These are phyloP conservation scores for Passer montanus DNA, from an alignment of 2,113 vertebrate genomes.

Conservation along the genomic window DNA sequence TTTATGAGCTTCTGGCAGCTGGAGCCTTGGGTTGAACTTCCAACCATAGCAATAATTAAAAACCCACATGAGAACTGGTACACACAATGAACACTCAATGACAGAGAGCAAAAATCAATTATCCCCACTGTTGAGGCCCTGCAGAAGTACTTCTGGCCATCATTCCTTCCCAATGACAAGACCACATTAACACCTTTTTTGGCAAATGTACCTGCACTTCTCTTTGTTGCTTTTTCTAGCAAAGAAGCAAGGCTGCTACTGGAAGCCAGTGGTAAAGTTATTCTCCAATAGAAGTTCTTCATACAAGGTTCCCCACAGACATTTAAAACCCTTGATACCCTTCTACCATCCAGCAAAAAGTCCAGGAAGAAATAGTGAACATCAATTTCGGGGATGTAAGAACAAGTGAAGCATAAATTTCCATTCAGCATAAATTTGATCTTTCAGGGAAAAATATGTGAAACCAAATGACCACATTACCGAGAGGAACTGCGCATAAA, in stretches of 20 bases:
- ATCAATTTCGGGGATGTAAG: neutral
- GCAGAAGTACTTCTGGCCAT: neutral
- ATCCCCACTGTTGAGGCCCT: neutral
- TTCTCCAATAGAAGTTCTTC: neutral
- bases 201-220: neutral
- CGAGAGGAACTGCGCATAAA: neutral
- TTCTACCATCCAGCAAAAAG: neutral
- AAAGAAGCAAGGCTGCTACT: neutral
- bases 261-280: neutral
- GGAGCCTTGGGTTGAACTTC: neutral
- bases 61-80: neutral
- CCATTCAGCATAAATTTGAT: neutral
- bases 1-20: neutral
- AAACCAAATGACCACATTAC: neutral
- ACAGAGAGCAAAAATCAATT: neutral
- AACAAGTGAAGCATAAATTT: neutral
- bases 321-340: neutral
- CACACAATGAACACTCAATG: neutral
- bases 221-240: neutral
- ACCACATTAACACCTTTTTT: accelerated
- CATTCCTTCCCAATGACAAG: neutral
- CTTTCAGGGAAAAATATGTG: neutral
- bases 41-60: neutral
- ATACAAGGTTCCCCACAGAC: neutral
- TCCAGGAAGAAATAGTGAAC: neutral